Base-by-base conservation (phyloP, 2,797 vertebrate species). In the Microchirus variegatus region DNA sequence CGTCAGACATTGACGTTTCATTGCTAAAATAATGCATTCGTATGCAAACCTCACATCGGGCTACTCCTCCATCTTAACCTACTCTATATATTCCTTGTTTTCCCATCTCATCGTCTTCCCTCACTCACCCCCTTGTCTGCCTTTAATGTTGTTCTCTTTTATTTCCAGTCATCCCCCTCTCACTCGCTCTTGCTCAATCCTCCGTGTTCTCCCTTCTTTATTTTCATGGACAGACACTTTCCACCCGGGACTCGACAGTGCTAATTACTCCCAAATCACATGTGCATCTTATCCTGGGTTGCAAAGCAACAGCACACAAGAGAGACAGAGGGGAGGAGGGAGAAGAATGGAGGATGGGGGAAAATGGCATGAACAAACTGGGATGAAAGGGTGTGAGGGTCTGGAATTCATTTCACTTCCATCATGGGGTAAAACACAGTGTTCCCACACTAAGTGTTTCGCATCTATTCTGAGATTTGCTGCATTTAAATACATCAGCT, bases 201-300 rank as follows among this genome's bases (percentile, higher is more conserved):
- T 68, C 55, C 26, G 58, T 65, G 60, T 44, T 64, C 65, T 59
- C 71, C 73, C 63, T 75, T 50, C 69, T 65, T 65, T 58, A 68
- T 66, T 69, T 63, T 77, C 78, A 73, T 2, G 45, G 60, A 75
- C 66, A 81, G 68, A 80, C 66, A 59, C 66, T 71, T 53, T 57
- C 79, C 84, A 78, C 83, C 18, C 51, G 87, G 85, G 84, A 90
- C 78, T 63, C 59, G 60, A 56, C 67, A 54, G 44, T 59, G 82
- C 76, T 93, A 93, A 95, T 94, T 92, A 91, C 81, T 86, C 82
- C 76, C 65, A 78, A 82, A 82, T 80, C 85, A 78, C 78, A 78
- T 70, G 81, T 50, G 78, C 72, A 80, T 81, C 83, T 59, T 66
- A 57, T 9, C 48, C 63, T 26, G 75, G 70, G 73, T 74, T 83